phyloP scores from a whole-genome alignment of 2,113 vertebrate species.

The Carollia perspicillata region DNA sequence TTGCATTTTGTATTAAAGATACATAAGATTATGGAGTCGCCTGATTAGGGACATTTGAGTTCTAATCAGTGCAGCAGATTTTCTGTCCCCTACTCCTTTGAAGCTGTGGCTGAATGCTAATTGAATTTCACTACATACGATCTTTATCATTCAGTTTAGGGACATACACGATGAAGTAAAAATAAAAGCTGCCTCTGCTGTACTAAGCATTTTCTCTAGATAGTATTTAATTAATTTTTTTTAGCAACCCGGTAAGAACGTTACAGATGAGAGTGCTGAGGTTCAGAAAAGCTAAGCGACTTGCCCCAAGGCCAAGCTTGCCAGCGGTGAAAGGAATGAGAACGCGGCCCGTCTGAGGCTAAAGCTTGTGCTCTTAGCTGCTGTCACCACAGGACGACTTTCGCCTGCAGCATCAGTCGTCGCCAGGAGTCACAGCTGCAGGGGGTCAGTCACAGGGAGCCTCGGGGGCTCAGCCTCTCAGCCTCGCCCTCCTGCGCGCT shows the following conservation, averaged over 20 bases:
- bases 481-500: neutral
- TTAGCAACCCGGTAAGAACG: neutral
- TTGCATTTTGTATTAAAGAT: neutral
- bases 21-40: neutral
- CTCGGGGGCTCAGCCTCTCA: neutral
- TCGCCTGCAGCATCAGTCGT: neutral
- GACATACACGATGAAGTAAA: neutral
- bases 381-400: rapidly evolving
- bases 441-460: rapidly evolving
- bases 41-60: neutral
- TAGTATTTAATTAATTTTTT: neutral
- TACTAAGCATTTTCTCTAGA: neutral
- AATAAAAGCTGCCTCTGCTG: neutral
- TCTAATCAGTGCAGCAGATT: neutral
- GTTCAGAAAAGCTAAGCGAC: neutral
- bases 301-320: neutral
- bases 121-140: neutral
- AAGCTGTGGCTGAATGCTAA: neutral
- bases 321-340: neutral
- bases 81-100: neutral
- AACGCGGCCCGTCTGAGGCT: neutral
- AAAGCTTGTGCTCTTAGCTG: neutral
- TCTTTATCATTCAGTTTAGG: neutral
- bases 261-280: neutral
- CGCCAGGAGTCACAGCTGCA: neutral